These are phyloP conservation scores for Columba livia DNA, from an alignment of 2,113 vertebrate genomes.

Conservation along the genomic window DNA sequence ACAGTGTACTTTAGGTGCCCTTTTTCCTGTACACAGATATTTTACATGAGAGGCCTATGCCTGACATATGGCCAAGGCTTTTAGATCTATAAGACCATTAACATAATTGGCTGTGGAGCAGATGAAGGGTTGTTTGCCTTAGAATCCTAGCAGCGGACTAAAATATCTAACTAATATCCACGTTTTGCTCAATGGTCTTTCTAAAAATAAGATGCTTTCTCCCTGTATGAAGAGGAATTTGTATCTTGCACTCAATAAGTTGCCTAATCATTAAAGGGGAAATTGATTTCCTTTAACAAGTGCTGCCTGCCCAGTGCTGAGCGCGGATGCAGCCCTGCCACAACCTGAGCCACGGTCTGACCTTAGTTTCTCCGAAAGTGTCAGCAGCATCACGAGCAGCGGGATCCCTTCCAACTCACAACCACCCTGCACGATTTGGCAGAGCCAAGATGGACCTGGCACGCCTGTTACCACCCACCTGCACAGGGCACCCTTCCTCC, in stretches of 20 bases:
- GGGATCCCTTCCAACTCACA: neutral
- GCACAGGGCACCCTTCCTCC: neutral
- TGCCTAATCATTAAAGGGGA: neutral
- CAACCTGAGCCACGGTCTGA: neutral
- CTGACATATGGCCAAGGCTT: conserved; percentile 34
- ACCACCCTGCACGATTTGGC: neutral
- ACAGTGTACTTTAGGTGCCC: neutral
- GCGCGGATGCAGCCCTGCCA: neutral
- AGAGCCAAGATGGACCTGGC: neutral
- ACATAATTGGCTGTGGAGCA: conserved; percentile 71
- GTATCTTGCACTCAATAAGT: neutral
- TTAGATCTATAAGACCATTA: conserved; percentile 64
- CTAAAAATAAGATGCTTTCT: neutral
- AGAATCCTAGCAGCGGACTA: conserved; percentile 56
- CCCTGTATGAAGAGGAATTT: neutral
- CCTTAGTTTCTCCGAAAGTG: neutral
- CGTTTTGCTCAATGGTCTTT: conserved; percentile 26
- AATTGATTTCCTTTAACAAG: conserved; percentile 24
- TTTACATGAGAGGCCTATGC: neutral
- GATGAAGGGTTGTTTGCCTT: conserved; percentile 64
- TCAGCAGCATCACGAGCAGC: neutral
- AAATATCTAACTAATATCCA: conserved; percentile 51
- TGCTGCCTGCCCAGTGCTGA: neutral
- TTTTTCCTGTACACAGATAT: conserved; percentile 18
- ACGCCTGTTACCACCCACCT: neutral